Evolutionary conservation across 2,113 vertebrate genomes (phyloP), one percentile per base, ranked within the genome.

Genomic region (Aviceda subcristata): DNA sequence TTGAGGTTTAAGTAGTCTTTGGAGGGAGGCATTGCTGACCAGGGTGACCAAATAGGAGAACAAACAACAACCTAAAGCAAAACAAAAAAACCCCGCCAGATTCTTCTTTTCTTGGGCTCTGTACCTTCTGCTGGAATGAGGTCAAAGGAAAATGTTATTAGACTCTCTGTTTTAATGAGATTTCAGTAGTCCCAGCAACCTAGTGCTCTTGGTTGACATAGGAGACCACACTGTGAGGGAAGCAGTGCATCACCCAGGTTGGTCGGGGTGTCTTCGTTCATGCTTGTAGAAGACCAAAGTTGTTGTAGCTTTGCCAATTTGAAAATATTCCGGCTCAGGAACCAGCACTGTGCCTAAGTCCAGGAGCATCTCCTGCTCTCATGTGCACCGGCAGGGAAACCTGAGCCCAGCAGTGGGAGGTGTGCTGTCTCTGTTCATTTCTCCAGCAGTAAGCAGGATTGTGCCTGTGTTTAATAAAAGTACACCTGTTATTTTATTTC

Each of bases 401-500:
- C 46, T 48, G 51, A 91, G 67, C 92, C 78, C 84, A 81, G 92
- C 17, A 32, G 55, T 93, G 93, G 86, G 93, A 96, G n/a, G 20
- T 63, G 67, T 59, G 81, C 75, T 69, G 74, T 60, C 88, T 80
- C 77, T 74, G 53, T 76, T 94, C 67, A 57, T 78, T 95, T 88
- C 88, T 91, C 84, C 66, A 86, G 88, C 78, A 57, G 51, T 60
- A 85, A 96, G 72, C 71, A 86, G 78, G 86, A 50, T n/a, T 82
- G 50, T 84, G 53, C 55, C 72, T 87, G 57, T 63, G 46, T 95
- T 97, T 96, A 94, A 95, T 94, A 88, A 87, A 84, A 2, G 38
- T 94, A 77, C 86, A 91, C 94, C 89, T 97, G 94, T 91, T 94
- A 62, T 79, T 95, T 97, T 80, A 53, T 94, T 94, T 95, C 94